Percentiles rank a stretch among this genome's conserved stretches.
Evolutionary conservation across 2,797 vertebrate genomes (phyloP).

Genomic region (Peromyscus aztecus): DNA sequence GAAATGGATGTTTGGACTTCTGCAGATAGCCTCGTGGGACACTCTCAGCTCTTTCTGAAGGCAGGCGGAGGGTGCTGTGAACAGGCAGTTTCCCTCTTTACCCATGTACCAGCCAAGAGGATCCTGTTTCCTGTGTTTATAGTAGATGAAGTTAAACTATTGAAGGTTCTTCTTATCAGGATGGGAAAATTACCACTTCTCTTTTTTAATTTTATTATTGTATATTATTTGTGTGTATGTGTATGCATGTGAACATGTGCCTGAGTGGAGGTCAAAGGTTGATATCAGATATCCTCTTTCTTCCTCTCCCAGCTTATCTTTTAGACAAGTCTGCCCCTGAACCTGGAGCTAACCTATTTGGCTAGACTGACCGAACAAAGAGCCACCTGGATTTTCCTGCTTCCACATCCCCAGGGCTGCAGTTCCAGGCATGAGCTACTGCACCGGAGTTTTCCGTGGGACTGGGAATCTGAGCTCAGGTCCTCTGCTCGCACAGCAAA

Average conservation of each 20-base stretch:
- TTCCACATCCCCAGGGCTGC: not conserved
- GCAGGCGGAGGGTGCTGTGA: not conserved
- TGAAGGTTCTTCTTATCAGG: slow-evolving; percentile 11
- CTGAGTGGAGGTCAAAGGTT: not conserved
- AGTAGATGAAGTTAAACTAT: not conserved
- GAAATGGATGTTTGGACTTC: not conserved
- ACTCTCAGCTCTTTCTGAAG: not conserved
- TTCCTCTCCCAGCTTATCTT: not conserved
- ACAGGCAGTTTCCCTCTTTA: not conserved
- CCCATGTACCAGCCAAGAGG: not conserved
- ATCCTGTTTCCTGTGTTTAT: not conserved
- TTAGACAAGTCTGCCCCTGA: not conserved
- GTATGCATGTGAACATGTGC: not conserved
- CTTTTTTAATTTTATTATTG: not conserved
- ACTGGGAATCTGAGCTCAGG: not conserved
- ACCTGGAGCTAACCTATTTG: not conserved
- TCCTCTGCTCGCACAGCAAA: not conserved
- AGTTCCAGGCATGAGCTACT: not conserved
- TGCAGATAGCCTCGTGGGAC: not conserved
- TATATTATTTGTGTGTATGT: not conserved
- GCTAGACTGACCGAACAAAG: not conserved
- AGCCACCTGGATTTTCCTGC: not conserved
- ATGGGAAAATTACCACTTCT: not conserved
- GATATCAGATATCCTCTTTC: not conserved
- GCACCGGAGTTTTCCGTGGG: too few species aligned